Conservation (phyloP, 2,888 invertebrate species). For the Melanophora roralis region DNA sequence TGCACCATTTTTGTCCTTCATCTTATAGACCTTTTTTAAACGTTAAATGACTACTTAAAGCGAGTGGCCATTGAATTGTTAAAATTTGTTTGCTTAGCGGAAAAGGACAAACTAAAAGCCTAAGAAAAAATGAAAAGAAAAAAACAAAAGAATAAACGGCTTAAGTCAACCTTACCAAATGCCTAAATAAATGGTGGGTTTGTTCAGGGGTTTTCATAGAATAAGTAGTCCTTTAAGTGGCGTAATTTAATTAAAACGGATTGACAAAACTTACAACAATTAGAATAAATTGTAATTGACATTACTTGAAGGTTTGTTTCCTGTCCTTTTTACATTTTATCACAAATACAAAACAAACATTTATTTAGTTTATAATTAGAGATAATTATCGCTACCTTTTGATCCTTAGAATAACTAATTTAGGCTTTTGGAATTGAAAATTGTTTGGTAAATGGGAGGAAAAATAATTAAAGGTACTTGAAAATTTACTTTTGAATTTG, state of each 20-base stretch:
- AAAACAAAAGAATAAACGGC: background rate
- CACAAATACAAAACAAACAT: background rate
- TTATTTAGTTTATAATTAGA: conserved; percentile 23
- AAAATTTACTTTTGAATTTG: no score
- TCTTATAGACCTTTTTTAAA: conserved; percentile 4
- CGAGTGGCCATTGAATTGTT: conserved; percentile 59
- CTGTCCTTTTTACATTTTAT: background rate
- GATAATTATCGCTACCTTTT: conserved; percentile 23
- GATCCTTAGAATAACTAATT: conserved; percentile 10
- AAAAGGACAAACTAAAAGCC: conserved; percentile 17
- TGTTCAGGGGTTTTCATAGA: background rate
- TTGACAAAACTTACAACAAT: conserved; percentile 51
- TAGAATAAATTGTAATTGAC: conserved; percentile 44
- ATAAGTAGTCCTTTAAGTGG: conserved; percentile 56
- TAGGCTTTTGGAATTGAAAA: background rate
- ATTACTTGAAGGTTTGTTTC: background rate
- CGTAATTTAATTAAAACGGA: conserved; percentile 63
- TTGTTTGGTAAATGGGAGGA: no score
- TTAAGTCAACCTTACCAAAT: conserved; percentile 55
- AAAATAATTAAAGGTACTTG: no score
- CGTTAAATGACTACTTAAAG: conserved; percentile 52
- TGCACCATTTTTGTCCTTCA: conserved; percentile 42
- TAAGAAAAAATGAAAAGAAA: background rate
- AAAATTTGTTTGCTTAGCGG: conserved; percentile 59
- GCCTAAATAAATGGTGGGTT: conserved; percentile 22